Evolutionary conservation across 1,140 invertebrate species (phyloP).

Genomic region (Pemphigus obesinymphae): DNA sequence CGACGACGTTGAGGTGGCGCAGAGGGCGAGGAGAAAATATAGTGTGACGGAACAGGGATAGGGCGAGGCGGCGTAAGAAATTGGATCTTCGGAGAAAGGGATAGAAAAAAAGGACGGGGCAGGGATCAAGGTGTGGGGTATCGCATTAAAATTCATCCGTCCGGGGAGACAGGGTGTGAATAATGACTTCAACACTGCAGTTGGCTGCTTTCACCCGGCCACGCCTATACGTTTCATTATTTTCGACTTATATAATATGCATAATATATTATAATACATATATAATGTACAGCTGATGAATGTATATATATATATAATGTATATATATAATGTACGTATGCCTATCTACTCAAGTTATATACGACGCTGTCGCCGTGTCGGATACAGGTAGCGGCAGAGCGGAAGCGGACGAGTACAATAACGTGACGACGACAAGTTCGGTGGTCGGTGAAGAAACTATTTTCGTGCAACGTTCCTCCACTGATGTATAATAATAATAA

Average conservation of each 20-base stretch:
- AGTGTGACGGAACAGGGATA: background rate
- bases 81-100: background rate
- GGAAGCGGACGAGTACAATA: too few relatives aligned
- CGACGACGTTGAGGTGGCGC: background rate
- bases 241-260: background rate
- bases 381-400: too few relatives aligned
- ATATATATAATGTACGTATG: background rate
- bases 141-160: constrained; percentile 20
- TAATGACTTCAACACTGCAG: constrained; percentile 31
- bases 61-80: background rate
- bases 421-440: background rate
- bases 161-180: background rate
- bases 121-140: background rate
- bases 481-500: too few relatives aligned
- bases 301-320: background rate
- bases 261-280: background rate
- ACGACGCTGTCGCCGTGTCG: too few relatives aligned
- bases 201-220: background rate
- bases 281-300: background rate
- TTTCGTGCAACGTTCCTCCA: too few relatives aligned
- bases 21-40: too few relatives aligned
- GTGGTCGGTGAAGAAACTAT: background rate
- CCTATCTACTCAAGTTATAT: too few relatives aligned
- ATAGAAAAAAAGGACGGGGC: background rate
- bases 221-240: constrained; percentile 28